Evolutionary conservation across 2,888 invertebrate species (phyloP).

Genomic region (Muschampia plurimacula): DNA sequence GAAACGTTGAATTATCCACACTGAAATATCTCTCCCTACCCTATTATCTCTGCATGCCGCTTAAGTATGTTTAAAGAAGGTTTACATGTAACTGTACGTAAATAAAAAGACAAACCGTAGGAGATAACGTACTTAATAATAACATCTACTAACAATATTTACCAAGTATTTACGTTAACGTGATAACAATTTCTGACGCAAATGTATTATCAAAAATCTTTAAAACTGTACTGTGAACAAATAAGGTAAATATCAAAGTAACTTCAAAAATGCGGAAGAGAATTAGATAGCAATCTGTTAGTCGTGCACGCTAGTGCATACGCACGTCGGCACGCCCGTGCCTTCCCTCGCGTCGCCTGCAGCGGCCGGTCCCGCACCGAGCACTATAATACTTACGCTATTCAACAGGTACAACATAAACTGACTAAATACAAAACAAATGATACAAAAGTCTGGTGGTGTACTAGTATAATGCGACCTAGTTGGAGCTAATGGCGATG

Average conservation of each 20-base stretch:
- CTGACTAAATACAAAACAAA: slow-evolving; percentile 23
- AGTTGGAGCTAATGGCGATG: slow-evolving; percentile 18
- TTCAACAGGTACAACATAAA: slow-evolving; percentile 21
- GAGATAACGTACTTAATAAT: neutral
- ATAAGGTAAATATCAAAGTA: slow-evolving; percentile 2
- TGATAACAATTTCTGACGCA: slow-evolving; percentile 12
- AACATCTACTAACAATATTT: neutral
- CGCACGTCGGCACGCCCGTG: slow-evolving; percentile 36
- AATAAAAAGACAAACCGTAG: neutral
- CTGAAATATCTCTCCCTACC: neutral
- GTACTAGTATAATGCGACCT: slow-evolving; percentile 19
- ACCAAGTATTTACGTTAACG: neutral
- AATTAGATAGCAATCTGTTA: slow-evolving; percentile 39
- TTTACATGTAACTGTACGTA: neutral
- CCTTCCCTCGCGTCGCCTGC: slow-evolving; percentile 25
- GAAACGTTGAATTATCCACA: neutral
- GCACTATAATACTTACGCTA: slow-evolving; percentile 18
- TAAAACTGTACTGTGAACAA: slow-evolving; percentile 3
- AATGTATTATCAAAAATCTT: slow-evolving; percentile 8
- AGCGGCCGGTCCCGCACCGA: slow-evolving; percentile 15
- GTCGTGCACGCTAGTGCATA: slow-evolving; percentile 21
- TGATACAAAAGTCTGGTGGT: slow-evolving; percentile 5
- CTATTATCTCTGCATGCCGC: neutral
- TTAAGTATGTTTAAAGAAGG: neutral
- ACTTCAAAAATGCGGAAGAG: slow-evolving; percentile 26